Evolutionary conservation across 2,113 vertebrate genomes (phyloP), one percentile per base, ranked within the genome.

Genomic region (Carassius gibelio): DNA sequence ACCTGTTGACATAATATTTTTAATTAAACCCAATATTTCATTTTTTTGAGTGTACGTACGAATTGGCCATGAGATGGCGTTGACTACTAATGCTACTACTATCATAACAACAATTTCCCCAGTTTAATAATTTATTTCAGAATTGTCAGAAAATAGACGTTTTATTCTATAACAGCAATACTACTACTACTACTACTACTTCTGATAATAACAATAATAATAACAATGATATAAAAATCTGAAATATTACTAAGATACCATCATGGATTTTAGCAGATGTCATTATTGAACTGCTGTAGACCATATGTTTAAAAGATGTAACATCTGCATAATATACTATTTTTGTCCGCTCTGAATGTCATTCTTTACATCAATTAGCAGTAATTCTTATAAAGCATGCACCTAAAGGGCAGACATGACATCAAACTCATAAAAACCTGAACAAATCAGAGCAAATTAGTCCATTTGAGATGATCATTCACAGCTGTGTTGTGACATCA

Each of bases 401-500:
- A 66, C 11, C n/a, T 64, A 81, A 81, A 81, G 76, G 76, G 55
- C 76, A 79, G 38, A 8, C 0, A 4, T 17, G 59, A 48, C 59
- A 64, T 66, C 38, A 48, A 81, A 48, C 57, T 23, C 19, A 42
- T 38, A 13, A 61, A n/a, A 23, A 81, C 30, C 10, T 81, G 59
- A 81, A 81, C 38, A 66, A 80, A 80, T 80, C 36, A 48, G n/a
- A 30, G 36, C 59, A 80, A 66, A 81, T 48, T 59, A 66, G 59
- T 48, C 6, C 38, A 81, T 81, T 80, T 48, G 8, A 26, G 15
- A 45, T 66, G n/a, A 81, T 23, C 38, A 64, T 81, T 48, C 17
- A 48, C 78, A 81, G 61, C 38, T 81, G 78, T 81, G 59, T 66
- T 81, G 78, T 81, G 78, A 45, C 76, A 42, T 61, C 55, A 59